These are phyloP conservation scores for Cheiracanthium punctorium DNA, from an alignment of 2,888 invertebrate genomes.

Conservation along the genomic window DNA sequence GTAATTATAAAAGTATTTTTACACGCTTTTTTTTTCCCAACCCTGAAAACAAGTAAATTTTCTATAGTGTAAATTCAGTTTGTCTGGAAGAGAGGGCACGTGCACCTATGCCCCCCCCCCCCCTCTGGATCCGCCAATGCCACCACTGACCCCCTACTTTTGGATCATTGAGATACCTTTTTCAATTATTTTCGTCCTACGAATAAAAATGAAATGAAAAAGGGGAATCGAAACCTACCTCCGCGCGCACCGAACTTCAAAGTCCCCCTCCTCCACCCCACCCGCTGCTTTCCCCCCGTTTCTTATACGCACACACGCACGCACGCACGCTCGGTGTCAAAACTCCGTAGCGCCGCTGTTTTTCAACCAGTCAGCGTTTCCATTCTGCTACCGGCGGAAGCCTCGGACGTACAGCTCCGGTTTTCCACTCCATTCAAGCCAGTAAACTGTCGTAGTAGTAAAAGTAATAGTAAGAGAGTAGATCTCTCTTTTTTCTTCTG, in stretches of 20 bases:
- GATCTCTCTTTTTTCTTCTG: not conserved
- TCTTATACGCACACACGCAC: conserved; percentile 21
- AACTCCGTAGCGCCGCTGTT: conserved; percentile 1
- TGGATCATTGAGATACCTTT: too few relatives aligned
- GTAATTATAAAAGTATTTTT: too few relatives aligned
- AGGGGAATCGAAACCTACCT: conserved; percentile 7
- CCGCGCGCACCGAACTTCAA: not conserved
- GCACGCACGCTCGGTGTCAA: not conserved
- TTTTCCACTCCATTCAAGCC: not conserved
- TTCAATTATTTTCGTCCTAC: too few relatives aligned
- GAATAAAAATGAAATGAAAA: too few relatives aligned
- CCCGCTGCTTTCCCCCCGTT: not conserved
- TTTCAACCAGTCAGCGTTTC: conserved; percentile 23
- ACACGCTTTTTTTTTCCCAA: too few relatives aligned
- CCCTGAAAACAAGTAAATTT: too few relatives aligned
- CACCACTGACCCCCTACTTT: too few relatives aligned
- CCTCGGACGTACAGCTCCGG: not conserved
- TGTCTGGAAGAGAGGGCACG: too few relatives aligned
- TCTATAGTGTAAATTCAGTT: too few relatives aligned
- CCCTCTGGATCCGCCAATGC: too few relatives aligned
- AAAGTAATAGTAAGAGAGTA: conserved; percentile 6
- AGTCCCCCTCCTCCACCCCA: not conserved
- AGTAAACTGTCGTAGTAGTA: conserved; percentile 3
- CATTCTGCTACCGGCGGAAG: conserved; percentile 1
- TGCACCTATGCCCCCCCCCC: too few relatives aligned